phyloP scores from a whole-genome alignment of 2,797 vertebrate species.

The Phoebastria nigripes region DNA sequence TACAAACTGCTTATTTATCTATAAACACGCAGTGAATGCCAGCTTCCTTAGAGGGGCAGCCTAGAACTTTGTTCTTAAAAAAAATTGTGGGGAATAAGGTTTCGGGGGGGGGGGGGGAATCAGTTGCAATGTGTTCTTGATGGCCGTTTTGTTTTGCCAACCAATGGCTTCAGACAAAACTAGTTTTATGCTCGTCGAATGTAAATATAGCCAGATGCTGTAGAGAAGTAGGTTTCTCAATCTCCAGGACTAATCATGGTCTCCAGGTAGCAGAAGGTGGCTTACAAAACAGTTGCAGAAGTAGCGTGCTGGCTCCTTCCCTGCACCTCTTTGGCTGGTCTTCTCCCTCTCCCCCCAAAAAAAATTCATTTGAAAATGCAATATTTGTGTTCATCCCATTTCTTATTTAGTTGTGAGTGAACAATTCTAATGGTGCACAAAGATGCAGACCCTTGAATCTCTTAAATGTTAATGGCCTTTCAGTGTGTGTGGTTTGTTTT shows the following conservation, averaged over 20 bases:
- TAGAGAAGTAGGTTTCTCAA: neutral
- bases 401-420: neutral
- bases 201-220: neutral
- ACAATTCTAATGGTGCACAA: neutral
- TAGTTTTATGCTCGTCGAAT: neutral
- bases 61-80: neutral
- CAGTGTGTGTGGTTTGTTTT: neutral
- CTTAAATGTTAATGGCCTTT: neutral
- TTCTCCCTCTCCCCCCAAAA: rapidly evolving
- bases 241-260: neutral
- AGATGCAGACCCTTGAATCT: neutral
- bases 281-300: neutral
- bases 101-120: neutral
- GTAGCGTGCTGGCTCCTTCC: neutral
- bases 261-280: neutral
- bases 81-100: neutral
- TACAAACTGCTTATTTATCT: slow-evolving; percentile 41
- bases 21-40: neutral
- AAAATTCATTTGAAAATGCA: neutral
- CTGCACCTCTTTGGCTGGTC: neutral
- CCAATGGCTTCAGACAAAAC: neutral
- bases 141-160: neutral
- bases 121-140: neutral
- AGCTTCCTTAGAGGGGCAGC: neutral
- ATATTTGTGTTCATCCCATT: neutral